These are phyloP conservation scores for Chondrilla cf. caribensis DNA, from an alignment of 37 sponge, comb jelly and placozoan genomes.

Conservation along the genomic window DNA sequence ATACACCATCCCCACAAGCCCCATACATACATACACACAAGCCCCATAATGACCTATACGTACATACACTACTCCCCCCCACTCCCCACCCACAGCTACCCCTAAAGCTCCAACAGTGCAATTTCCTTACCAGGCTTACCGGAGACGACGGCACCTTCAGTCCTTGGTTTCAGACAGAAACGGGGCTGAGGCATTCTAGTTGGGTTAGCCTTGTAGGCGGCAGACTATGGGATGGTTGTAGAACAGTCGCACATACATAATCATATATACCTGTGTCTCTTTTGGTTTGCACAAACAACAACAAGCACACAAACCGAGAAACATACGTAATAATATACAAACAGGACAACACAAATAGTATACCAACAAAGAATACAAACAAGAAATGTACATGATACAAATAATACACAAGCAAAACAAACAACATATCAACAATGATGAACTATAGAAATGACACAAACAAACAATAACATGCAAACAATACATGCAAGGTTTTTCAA, in stretches of 20 bases:
- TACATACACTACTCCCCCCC: neutral
- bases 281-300: neutral
- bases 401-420: too few species aligned
- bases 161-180: neutral
- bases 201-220: slow-evolving; percentile 1
- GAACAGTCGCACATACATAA: neutral
- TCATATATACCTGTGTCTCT: neutral
- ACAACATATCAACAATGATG: too few species aligned
- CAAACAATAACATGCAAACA: too few species aligned
- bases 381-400: too few species aligned
- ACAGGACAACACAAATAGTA: too few species aligned
- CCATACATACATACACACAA: too few species aligned
- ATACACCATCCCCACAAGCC: too few species aligned
- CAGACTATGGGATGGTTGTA: slow-evolving; percentile 3
- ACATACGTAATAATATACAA: neutral
- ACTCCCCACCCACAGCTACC: neutral
- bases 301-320: too few species aligned
- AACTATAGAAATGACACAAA: too few species aligned
- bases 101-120: slow-evolving; percentile 11
- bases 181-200: neutral
- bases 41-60: neutral
- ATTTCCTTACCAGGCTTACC: slow-evolving; percentile 28
- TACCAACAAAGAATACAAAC: too few species aligned
- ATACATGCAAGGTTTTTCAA: too few species aligned
- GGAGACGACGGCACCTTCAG: slow-evolving; percentile 15